These are phyloP conservation scores for Macrosteles quadrilineatus DNA, from an alignment of 1,140 invertebrate genomes.

Conservation along the genomic window DNA sequence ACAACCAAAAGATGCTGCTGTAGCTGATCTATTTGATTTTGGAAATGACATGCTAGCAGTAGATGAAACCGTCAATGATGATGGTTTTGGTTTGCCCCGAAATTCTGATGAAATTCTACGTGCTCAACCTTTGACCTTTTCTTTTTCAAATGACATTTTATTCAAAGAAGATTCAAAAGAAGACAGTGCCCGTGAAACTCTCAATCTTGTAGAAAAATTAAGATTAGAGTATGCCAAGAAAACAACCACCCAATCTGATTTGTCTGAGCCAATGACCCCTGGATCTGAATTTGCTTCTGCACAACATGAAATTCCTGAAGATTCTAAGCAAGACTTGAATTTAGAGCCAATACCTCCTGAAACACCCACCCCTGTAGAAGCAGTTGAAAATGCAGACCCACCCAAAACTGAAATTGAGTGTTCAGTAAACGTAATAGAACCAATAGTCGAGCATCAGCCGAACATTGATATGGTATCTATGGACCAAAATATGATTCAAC, in stretches of 20 bases:
- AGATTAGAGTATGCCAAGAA: constrained; percentile 67
- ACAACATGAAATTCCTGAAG: constrained; percentile 3
- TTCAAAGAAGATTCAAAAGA: constrained; percentile 80
- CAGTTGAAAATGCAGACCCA: constrained; percentile 30
- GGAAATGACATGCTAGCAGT: constrained; percentile 63
- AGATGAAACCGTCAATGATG: constrained; percentile 61
- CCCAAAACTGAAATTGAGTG: constrained; percentile 33
- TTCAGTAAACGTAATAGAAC: constrained; percentile 33
- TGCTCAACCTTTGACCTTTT: constrained; percentile 60
- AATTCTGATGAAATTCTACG: constrained; percentile 60
- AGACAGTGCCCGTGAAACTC: constrained; percentile 70
- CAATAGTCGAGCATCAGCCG: constrained; percentile 31
- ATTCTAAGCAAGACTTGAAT: background rate
- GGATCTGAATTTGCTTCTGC: constrained; percentile 9
- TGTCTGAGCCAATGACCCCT: constrained; percentile 13
- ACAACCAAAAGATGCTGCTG: constrained; percentile 60
- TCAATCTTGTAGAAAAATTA: constrained; percentile 76
- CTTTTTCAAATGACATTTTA: constrained; percentile 63
- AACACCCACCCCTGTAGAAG: constrained; percentile 5
- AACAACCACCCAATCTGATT: constrained; percentile 54
- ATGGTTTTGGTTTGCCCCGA: constrained; percentile 61
- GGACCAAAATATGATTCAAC: constrained; percentile 21
- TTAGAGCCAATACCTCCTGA: background rate
- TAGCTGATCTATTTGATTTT: constrained; percentile 64
- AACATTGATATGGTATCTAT: background rate